A percentile compares a stretch with the other conserved stretches of the same genome.
Conservation (phyloP, 30 jellyfish, hydroid and myxozoan species). For the Chrysaora quinquecirrha region DNA sequence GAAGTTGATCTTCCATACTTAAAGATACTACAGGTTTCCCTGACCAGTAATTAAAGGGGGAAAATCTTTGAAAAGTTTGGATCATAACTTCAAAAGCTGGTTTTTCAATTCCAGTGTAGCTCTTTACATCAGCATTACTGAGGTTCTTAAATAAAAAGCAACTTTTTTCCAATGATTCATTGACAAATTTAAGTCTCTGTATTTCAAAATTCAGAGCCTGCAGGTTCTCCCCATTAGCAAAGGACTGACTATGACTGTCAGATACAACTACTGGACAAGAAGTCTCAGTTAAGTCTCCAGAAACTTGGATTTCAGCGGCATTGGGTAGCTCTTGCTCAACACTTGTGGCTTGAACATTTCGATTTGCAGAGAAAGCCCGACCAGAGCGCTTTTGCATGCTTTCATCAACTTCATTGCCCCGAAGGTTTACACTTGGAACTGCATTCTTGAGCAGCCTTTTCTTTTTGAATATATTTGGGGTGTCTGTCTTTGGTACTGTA, state of each 20-base stretch:
- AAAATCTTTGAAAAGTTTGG: conserved; percentile 6
- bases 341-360: not conserved
- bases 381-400: not conserved
- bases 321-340: not conserved
- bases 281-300: not conserved
- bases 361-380: no score
- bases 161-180: no score
- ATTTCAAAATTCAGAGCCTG: no score
- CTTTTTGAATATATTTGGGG: conserved; percentile 22
- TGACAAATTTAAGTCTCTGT: no score
- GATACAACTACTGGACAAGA: no score
- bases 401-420: not conserved
- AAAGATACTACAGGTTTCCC: conserved; percentile 19
- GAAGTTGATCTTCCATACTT: conserved; percentile 15
- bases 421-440: conserved; percentile 16
- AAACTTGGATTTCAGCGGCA: not conserved
- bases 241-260: no score
- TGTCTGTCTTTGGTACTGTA: conserved; percentile 12
- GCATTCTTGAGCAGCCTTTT: conserved; percentile 17
- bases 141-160: not conserved
- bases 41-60: conserved; percentile 30
- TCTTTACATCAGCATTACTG: not conserved
- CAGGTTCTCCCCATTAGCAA: no score
- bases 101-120: conserved; percentile 23
- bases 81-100: conserved; percentile 5